These are phyloP conservation scores for Pangasius djambal DNA, from an alignment of 2,797 vertebrate species.

Conservation along the genomic window DNA sequence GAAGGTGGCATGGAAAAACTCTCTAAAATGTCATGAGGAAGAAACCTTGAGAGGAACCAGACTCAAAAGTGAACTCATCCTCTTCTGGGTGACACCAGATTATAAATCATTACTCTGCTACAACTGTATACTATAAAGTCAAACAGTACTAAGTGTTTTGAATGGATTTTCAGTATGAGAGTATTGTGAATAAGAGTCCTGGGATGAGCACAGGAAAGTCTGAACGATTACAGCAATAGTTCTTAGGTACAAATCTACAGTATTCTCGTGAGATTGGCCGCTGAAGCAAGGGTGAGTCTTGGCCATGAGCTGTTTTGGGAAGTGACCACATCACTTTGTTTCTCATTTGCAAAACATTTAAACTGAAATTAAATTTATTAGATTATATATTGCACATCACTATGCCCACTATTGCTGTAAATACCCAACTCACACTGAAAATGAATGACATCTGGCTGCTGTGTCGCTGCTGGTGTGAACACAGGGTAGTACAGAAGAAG, in stretches of 20 bases:
- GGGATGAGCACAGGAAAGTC: not conserved
- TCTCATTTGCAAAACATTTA: not conserved
- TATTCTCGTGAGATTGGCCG: not conserved
- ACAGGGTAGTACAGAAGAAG: not conserved
- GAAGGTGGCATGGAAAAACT: not conserved
- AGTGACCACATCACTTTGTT: not conserved
- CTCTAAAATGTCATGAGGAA: not conserved
- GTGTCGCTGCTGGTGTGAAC: not conserved
- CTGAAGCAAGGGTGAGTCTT: not conserved
- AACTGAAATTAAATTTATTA: not conserved
- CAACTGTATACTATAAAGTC: not conserved
- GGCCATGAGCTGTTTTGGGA: not conserved
- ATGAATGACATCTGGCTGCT: not conserved
- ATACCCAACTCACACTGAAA: not conserved
- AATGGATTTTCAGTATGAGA: not conserved
- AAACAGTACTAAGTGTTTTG: not conserved
- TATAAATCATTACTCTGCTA: constrained; percentile 2
- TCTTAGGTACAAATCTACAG: not conserved
- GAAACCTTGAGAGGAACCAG: not conserved
- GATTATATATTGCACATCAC: not conserved
- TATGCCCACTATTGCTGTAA: not conserved
- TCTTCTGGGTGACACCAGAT: not conserved
- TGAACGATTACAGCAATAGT: not conserved
- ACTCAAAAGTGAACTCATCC: not conserved
- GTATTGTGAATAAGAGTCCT: not conserved